Conservation (phyloP, 2,113 vertebrate species). For the Speoplatyrhinus poulsoni region DNA sequence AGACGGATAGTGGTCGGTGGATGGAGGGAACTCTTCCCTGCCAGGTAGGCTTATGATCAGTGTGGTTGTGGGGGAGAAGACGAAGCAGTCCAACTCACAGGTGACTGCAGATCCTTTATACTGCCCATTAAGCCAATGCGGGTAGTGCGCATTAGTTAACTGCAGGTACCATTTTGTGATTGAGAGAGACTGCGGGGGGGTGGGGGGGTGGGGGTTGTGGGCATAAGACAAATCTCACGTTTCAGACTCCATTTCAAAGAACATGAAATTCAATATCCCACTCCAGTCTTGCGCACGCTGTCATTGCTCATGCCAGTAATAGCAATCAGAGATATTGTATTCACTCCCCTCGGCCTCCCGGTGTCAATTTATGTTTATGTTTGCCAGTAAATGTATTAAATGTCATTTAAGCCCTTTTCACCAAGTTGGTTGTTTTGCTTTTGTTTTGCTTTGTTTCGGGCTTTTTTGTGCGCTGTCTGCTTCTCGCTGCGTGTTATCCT, state of each 20-base stretch:
- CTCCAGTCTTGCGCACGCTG: slow-evolving; percentile 66
- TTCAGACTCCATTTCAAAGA: slow-evolving; percentile 77
- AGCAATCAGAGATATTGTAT: slow-evolving; percentile 75
- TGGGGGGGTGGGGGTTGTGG: background rate
- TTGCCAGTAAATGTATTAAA: slow-evolving; percentile 77
- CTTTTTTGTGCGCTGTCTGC: slow-evolving; percentile 24
- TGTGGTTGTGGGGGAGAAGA: slow-evolving; percentile 43
- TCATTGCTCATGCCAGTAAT: slow-evolving; percentile 72
- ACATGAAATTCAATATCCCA: slow-evolving; percentile 77
- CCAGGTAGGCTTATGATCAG: slow-evolving; percentile 62
- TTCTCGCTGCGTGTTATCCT: slow-evolving; percentile 63
- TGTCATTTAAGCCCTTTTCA: slow-evolving; percentile 73
- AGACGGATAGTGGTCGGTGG: slow-evolving; percentile 59
- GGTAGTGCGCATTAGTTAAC: slow-evolving; percentile 60
- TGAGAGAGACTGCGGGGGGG: slow-evolving; percentile 36
- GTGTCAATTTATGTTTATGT: slow-evolving; percentile 77
- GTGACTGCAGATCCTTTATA: slow-evolving; percentile 53
- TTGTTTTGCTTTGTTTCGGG: slow-evolving; percentile 44
- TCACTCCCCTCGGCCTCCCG: slow-evolving; percentile 60
- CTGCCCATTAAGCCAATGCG: slow-evolving; percentile 58
- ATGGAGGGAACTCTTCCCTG: slow-evolving; percentile 14
- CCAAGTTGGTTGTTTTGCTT: slow-evolving; percentile 71
- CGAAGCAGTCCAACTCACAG: slow-evolving; percentile 64
- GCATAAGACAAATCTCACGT: slow-evolving; percentile 72
- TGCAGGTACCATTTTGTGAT: slow-evolving; percentile 66